These are phyloP conservation scores for Drosophila sechellia DNA, from an alignment of 1,140 invertebrate species.

Conservation along the genomic window DNA sequence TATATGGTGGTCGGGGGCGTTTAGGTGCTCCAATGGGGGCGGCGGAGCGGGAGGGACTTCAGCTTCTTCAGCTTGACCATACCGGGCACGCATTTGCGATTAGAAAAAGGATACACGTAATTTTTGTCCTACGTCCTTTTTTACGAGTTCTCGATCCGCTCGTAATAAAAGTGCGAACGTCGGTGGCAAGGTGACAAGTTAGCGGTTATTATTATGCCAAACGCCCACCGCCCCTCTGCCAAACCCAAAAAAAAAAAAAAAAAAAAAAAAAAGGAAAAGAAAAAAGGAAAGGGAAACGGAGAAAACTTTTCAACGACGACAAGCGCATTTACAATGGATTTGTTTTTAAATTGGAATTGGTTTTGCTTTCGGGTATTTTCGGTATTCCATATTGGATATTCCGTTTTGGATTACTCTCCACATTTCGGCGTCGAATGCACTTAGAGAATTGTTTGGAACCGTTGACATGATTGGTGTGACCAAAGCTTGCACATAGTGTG, in stretches of 20 bases:
- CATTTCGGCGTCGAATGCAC: slow-evolving; percentile 11
- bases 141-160: slow-evolving; percentile 51
- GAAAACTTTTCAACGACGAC: slow-evolving; percentile 18
- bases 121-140: slow-evolving; percentile 62
- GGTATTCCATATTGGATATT: slow-evolving; percentile 34
- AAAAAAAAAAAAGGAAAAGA: background rate
- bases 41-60: too few relatives aligned
- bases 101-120: slow-evolving; percentile 82
- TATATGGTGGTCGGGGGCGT: background rate
- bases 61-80: slow-evolving; percentile 1
- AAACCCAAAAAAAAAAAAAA: slow-evolving; percentile 7
- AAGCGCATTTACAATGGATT: slow-evolving; percentile 69
- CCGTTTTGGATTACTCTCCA: slow-evolving; percentile 36
- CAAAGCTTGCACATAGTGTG: background rate
- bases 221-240: background rate
- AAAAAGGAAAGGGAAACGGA: too few relatives aligned
- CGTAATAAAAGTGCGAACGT: slow-evolving; percentile 53
- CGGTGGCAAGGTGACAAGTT: slow-evolving; percentile 73
- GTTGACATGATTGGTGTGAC: background rate
- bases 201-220: slow-evolving; percentile 79
- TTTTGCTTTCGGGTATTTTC: slow-evolving; percentile 53
- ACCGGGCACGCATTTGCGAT: slow-evolving; percentile 58
- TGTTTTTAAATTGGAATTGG: slow-evolving; percentile 74
- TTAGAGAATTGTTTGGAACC: background rate
- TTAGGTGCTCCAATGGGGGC: too few relatives aligned